Evolutionary conservation across 2,113 vertebrate genomes (phyloP), one percentile per base, ranked within the genome.

Genomic region (Sylvia atricapilla): DNA sequence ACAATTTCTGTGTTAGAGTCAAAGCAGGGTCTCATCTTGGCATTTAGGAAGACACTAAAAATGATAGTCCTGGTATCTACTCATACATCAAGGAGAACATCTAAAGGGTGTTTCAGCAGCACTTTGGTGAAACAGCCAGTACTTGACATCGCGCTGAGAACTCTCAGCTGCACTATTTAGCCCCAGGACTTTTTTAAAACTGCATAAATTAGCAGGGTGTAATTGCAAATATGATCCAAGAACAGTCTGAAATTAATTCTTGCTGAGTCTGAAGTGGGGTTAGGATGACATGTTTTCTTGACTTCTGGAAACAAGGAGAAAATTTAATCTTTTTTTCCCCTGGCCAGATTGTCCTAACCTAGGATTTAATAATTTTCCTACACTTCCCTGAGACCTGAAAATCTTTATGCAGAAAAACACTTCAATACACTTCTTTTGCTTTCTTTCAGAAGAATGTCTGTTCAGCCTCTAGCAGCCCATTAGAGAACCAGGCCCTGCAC

Each of bases 111-210:
- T 43, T 66, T 73, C 30, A 3, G 47, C 85, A 86, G 85, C 72
- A 96, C 90, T 92, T 90, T 88, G 35, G 35, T 86, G 85, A 80
- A 95, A 59, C n/a, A 90, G 56, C 58, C 53, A 86, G 44, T 67
- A 59, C 68, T 86, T 92, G 50, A 87, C 84, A 58, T 50, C 66
- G 37, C n/a, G 20, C 77, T 80, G 88, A 96, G 88, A 81, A 93
- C 44, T 74, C 24, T 89, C 79, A 95, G 56, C 93, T 96, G 92
- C 73, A 75, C 53, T 22, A 31, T 90, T 95, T 96, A 78, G 70
- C 82, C 53, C 68, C 49, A 53, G 49, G 18, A 86, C 73, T 93
- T 92, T n/a, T n/a, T 75, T 70, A 15, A 50, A 90, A 41, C 11
- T 24, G 35, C 64, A 86, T 83, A 88, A 90, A 96, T 96, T 90